phyloP scores from a whole-genome alignment of 2,888 invertebrate genomes.

The Hydraecia micacea region DNA sequence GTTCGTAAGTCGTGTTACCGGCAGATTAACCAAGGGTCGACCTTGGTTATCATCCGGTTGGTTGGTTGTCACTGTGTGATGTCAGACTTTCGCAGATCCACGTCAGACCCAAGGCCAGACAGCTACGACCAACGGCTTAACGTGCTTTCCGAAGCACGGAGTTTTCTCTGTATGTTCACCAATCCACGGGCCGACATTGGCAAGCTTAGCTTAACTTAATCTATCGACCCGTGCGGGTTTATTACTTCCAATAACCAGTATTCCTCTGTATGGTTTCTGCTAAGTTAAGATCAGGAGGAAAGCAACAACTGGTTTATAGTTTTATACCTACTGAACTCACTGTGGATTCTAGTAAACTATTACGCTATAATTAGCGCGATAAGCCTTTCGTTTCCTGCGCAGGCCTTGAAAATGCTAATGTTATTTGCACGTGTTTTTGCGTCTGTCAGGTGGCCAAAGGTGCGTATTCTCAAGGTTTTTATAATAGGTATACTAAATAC shows the following conservation, averaged over 20 bases:
- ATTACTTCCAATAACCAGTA: no score
- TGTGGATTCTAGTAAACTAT: background rate
- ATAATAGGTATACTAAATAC: background rate
- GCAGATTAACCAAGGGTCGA: no score
- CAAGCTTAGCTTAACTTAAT: background rate
- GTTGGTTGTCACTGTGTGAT: no score
- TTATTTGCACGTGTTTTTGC: slow-evolving; percentile 20
- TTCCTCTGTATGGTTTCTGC: background rate
- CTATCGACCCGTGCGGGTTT: background rate
- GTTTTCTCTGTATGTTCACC: background rate
- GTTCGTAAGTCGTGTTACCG: no score
- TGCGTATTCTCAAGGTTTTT: slow-evolving; percentile 21
- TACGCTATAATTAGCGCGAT: background rate
- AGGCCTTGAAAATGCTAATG: slow-evolving; percentile 14
- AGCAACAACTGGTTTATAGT: background rate
- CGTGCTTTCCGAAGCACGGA: no score
- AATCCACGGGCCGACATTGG: background rate
- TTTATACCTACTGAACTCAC: background rate
- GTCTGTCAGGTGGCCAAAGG: background rate
- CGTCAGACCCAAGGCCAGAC: no score
- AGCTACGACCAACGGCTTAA: no score
- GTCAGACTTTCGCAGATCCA: no score
- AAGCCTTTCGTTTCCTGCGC: background rate
- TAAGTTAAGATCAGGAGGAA: background rate
- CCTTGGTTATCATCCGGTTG: no score